These are phyloP conservation scores for Micoletzkya japonica DNA, from an alignment of 2,888 invertebrate species.

Conservation along the genomic window DNA sequence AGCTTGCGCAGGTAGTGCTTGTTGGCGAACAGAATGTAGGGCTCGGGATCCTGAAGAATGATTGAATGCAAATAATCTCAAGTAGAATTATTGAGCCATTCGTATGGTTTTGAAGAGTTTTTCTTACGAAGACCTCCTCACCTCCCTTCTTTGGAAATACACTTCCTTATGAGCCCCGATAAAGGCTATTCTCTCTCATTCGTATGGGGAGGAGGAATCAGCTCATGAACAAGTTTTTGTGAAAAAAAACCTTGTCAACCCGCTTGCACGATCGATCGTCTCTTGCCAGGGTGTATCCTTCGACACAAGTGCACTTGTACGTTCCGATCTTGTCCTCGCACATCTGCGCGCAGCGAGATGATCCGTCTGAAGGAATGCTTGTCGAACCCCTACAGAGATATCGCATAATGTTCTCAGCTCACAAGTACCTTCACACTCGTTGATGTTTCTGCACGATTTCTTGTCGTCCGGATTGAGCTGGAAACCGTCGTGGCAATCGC, in stretches of 20 bases:
- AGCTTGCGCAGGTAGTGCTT: constrained; percentile 96
- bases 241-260: constrained; percentile 71
- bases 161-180: too few relatives aligned
- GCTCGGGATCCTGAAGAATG: constrained; percentile 69
- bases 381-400: background rate
- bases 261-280: constrained; percentile 90
- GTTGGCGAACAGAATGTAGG: constrained; percentile 92
- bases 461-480: constrained; percentile 68
- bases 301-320: constrained; percentile 93
- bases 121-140: background rate
- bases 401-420: background rate
- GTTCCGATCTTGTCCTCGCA: constrained; percentile 94
- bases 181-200: too few relatives aligned
- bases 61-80: background rate
- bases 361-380: constrained; percentile 69
- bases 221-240: background rate
- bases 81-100: background rate
- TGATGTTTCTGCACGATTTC: constrained; percentile 70
- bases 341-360: constrained; percentile 86
- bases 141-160: too few relatives aligned
- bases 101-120: background rate
- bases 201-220: too few relatives aligned
- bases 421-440: constrained; percentile 55
- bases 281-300: constrained; percentile 82
- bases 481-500: constrained; percentile 92